Evolutionary conservation across 2,113 vertebrate genomes (phyloP).

Genomic region (Poeciliopsis prolifica): DNA sequence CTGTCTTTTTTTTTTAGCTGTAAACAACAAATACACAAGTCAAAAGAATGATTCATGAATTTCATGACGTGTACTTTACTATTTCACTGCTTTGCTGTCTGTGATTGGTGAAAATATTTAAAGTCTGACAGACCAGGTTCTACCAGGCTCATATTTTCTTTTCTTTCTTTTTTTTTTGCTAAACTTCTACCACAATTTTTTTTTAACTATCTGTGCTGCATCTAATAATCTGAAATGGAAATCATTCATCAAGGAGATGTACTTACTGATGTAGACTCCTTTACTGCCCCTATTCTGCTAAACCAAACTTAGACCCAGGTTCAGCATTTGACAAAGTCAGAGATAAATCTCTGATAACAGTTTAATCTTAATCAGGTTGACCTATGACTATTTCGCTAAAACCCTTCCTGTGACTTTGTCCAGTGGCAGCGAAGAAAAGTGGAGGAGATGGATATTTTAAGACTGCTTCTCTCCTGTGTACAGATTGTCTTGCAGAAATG

Average conservation of each 20-base stretch:
- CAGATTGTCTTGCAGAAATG: background rate
- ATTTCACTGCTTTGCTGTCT: background rate
- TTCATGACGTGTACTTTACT: background rate
- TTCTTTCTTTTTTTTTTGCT: too few species aligned
- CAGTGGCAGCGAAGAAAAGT: background rate
- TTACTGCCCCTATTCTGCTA: background rate
- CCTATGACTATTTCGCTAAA: background rate
- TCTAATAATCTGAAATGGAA: background rate
- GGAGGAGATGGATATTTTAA: background rate
- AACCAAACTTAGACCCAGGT: background rate
- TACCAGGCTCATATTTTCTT: too few species aligned
- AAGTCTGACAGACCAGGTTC: too few species aligned
- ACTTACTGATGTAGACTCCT: background rate
- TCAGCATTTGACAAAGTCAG: background rate
- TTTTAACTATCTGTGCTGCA: background rate
- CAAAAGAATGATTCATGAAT: background rate
- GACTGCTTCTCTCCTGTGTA: background rate
- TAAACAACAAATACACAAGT: background rate
- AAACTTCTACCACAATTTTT: background rate
- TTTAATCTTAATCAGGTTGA: conserved; percentile 1
- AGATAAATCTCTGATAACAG: conserved; percentile 5
- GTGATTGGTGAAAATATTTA: background rate
- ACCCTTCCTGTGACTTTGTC: background rate
- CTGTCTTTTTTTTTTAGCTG: background rate
- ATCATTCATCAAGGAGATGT: background rate